These are phyloP conservation scores for Toxonevra muliebris DNA, from an alignment of 2,888 invertebrate genomes.

Conservation along the genomic window DNA sequence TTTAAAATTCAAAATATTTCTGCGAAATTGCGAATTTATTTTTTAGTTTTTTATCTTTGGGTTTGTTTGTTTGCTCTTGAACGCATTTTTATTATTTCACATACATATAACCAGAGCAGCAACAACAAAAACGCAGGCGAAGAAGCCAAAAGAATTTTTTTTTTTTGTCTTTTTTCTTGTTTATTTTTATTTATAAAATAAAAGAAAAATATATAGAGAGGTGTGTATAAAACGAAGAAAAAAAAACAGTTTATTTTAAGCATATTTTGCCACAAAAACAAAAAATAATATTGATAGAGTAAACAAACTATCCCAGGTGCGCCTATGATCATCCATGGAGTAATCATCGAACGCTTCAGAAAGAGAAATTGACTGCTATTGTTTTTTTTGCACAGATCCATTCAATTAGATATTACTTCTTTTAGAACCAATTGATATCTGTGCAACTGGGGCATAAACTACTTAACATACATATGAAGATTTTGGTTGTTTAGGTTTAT, in stretches of 20 bases:
- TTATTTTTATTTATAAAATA: neutral
- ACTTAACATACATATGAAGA: too few relatives aligned
- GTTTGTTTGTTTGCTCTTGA: neutral
- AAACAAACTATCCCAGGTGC: neutral
- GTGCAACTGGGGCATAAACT: too few relatives aligned
- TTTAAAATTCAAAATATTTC: neutral
- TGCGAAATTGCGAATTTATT: neutral
- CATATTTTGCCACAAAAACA: neutral
- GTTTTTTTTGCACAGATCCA: too few relatives aligned
- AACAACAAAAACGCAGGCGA: neutral
- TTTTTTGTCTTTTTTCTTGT: neutral
- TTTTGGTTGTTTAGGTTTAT: too few relatives aligned
- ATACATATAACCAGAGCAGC: too few relatives aligned
- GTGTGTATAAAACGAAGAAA: neutral
- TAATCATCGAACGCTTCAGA: neutral
- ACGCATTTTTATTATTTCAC: neutral
- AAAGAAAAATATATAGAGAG: neutral
- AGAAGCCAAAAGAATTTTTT: neutral
- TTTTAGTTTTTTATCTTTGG: neutral
- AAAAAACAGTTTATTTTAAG: neutral
- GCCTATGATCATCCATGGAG: neutral
- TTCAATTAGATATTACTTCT: too few relatives aligned
- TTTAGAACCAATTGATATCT: too few relatives aligned
- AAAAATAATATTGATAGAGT: constrained; percentile 2
- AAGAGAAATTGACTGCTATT: too few relatives aligned